phyloP scores from a whole-genome alignment of 1,140 invertebrate species.

The Zaprionus africanus region DNA sequence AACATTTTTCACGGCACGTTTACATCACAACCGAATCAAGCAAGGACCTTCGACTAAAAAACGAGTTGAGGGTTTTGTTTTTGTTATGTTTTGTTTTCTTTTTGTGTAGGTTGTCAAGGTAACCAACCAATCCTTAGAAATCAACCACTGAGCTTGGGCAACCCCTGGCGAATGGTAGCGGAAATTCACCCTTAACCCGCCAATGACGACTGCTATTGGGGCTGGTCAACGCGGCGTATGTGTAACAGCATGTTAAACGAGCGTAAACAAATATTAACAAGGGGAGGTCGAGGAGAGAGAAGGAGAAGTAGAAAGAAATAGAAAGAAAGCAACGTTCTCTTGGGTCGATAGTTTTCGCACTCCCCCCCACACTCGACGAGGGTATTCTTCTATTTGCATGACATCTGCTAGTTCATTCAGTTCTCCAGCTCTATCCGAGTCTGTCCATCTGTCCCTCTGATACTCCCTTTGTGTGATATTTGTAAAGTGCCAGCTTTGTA shows the following conservation, averaged over 20 bases:
- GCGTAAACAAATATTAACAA: conserved; percentile 47
- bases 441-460: background rate
- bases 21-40: conserved; percentile 39
- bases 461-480: conserved; percentile 30
- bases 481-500: conserved; percentile 40
- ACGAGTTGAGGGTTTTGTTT: conserved; percentile 31
- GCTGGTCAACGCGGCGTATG: conserved; percentile 62
- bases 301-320: background rate
- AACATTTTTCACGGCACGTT: conserved; percentile 26
- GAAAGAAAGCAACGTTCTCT: background rate
- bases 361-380: background rate
- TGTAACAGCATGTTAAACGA: conserved; percentile 53
- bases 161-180: conserved; percentile 43
- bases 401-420: conserved; percentile 6
- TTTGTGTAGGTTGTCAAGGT: conserved; percentile 59
- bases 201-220: conserved; percentile 47
- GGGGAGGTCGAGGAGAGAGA: background rate
- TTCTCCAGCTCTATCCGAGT: background rate
- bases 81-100: conserved; percentile 22
- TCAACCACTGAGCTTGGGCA: conserved; percentile 53
- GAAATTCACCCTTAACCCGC: conserved; percentile 54
- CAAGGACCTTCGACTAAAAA: conserved; percentile 62
- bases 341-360: conserved; percentile 64
- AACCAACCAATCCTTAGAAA: conserved; percentile 42
- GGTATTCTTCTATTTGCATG: conserved; percentile 27